Evolutionary conservation across 2,113 vertebrate genomes (phyloP).

Genomic region (Sisor rabdophorus): DNA sequence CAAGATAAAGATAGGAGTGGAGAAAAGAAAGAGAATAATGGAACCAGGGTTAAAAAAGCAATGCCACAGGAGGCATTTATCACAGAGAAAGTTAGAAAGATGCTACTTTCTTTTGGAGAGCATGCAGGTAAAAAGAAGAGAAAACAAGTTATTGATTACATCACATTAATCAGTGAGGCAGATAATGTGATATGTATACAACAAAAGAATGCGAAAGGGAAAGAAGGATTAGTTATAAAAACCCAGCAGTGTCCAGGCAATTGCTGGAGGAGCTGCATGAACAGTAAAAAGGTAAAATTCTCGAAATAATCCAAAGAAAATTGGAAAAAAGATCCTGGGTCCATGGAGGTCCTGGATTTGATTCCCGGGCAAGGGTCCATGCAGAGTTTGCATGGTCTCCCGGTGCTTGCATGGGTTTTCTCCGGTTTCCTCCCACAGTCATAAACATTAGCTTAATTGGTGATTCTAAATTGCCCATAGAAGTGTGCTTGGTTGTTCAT

Average conservation of each 20-base stretch:
- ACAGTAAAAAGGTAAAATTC: conserved; percentile 14
- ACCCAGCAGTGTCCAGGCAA: background rate
- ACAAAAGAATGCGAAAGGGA: conserved; percentile 1
- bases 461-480: too few species aligned
- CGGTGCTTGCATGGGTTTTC: too few species aligned
- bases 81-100: conserved; percentile 21
- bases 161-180: conserved; percentile 35
- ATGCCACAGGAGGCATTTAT: conserved; percentile 25
- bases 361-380: too few species aligned
- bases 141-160: conserved; percentile 28
- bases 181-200: conserved; percentile 11
- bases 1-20: conserved; percentile 37
- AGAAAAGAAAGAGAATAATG: conserved; percentile 38
- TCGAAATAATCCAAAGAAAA: too few species aligned
- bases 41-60: conserved; percentile 18
- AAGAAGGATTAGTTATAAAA: conserved; percentile 24
- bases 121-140: conserved; percentile 23
- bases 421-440: too few species aligned
- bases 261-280: conserved; percentile 1
- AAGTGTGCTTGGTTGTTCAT: too few species aligned
- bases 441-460: too few species aligned
- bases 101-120: background rate
- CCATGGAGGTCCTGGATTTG: too few species aligned
- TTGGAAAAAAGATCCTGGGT: too few species aligned
- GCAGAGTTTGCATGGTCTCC: too few species aligned